Conservation (phyloP, 2,888 invertebrate species). For the Linyphia triangularis region DNA sequence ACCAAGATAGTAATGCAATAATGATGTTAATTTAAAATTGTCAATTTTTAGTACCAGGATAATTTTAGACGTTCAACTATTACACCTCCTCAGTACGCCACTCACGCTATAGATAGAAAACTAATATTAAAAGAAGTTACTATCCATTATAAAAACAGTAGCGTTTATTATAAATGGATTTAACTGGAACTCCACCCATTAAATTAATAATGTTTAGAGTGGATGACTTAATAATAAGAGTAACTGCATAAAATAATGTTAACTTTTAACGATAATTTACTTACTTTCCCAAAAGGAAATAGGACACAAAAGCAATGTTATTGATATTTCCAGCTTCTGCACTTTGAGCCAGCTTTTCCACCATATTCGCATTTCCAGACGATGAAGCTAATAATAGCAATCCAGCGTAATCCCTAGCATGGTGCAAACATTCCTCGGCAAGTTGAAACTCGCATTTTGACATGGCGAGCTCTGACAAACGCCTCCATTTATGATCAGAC, state of each 20-base stretch:
- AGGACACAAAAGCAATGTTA: constrained; percentile 95
- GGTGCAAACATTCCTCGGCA: constrained; percentile 95
- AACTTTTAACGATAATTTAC: constrained; percentile 29
- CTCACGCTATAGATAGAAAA: no score
- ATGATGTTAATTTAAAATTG: no score
- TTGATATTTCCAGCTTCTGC: constrained; percentile 88
- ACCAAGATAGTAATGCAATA: no score
- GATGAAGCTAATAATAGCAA: constrained; percentile 91
- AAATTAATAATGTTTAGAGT: background rate
- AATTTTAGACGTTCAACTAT: no score
- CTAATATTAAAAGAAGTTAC: no score
- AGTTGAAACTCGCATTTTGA: constrained; percentile 90
- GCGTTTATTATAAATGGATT: no score
- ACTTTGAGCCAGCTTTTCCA: constrained; percentile 87
- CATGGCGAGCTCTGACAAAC: constrained; percentile 93
- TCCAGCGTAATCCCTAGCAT: constrained; percentile 96
- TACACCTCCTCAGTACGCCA: no score
- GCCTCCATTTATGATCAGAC: constrained; percentile 94
- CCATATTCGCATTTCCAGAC: constrained; percentile 90
- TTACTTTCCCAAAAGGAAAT: constrained; percentile 90
- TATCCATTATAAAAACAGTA: no score
- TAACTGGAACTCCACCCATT: no score
- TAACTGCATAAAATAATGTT: background rate
- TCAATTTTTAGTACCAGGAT: no score
- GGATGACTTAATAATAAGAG: background rate